Conservation (phyloP, 2,113 vertebrate genomes). For the Podilymbus podiceps region DNA sequence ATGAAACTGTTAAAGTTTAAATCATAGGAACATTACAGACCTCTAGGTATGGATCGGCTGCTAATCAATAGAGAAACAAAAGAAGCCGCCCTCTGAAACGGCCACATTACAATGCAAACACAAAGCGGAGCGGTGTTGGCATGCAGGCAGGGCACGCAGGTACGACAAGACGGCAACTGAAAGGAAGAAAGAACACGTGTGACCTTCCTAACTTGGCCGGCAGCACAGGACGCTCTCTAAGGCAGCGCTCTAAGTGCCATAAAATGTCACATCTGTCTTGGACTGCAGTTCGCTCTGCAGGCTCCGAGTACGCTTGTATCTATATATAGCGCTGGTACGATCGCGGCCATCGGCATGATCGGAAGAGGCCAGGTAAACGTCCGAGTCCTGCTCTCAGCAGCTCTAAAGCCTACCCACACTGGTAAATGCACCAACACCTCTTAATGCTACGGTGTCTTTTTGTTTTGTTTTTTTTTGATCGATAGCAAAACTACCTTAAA, state of each 20-base stretch:
- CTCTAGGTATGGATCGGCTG: slow-evolving; percentile 19
- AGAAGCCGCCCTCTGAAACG: not conserved
- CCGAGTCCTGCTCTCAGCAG: not conserved
- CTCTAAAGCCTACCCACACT: accelerated
- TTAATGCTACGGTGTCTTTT: accelerated
- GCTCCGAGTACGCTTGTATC: accelerated
- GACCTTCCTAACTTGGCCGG: not conserved
- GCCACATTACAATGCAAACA: not conserved
- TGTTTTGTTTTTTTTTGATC: not conserved
- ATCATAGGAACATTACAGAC: slow-evolving; percentile 54
- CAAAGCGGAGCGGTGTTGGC: accelerated
- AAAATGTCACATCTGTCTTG: not conserved
- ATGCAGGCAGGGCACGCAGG: not conserved
- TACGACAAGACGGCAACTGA: accelerated
- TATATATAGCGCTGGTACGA: accelerated
- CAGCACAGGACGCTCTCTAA: not conserved
- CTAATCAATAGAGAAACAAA: slow-evolving; percentile 46
- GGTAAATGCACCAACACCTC: not conserved
- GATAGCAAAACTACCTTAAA: not conserved
- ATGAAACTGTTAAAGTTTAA: slow-evolving; percentile 59
- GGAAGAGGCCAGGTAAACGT: not conserved
- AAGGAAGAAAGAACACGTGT: not conserved
- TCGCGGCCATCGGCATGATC: accelerated
- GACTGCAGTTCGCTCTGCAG: not conserved
- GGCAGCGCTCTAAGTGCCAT: not conserved